Evolutionary conservation across 2,888 invertebrate genomes (phyloP), one percentile per base, ranked within the genome.

Genomic region (Therioaphis trifolii): DNA sequence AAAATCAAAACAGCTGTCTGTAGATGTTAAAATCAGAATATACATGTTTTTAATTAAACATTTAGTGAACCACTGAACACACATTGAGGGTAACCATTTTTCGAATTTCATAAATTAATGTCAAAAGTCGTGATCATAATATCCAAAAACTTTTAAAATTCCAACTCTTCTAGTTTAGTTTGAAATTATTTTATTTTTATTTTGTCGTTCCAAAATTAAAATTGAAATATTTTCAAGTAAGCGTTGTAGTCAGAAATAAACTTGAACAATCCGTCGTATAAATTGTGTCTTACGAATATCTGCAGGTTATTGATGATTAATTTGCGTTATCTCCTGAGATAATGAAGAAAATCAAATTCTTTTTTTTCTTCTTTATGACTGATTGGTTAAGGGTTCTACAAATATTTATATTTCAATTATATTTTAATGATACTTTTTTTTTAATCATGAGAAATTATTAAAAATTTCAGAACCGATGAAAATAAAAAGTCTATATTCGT

Each of bases 11-110:
- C 27, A 21, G 68, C 21, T 68, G 40, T 21, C 21, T 68, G 43
- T 43, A 43, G 43, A 43, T 69, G 69, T 69, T 69, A 7, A 43
- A 43, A 43, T 69, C 24, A 43, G 21, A 43, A 24, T 69, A 43
- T n/a, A 18, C 43, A 69, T 4, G 24, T 69, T 69, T 69, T 55
- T 55, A n/a, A 49, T 49, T 49, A 15, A 18, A 49, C 49, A 49
- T 49, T 49, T 18, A 4, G 2, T 9, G 1, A 46, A 46, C 9
- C 46, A 2, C 15, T 49, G 4, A 15, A 49, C 49, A 15, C 49
- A 49, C 49, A 49, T 46, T 46, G 18, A 71, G 9, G 27, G 27
- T 46, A 52, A 5, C 15, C 14, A 14, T 46, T 2, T 2, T 72
- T 21, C 49, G 49, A 15, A 18, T 35, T 52, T 14, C 52, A 52